Evolutionary conservation across 1,140 invertebrate genomes (phyloP).

Genomic region (Sminthurinus signatus): DNA sequence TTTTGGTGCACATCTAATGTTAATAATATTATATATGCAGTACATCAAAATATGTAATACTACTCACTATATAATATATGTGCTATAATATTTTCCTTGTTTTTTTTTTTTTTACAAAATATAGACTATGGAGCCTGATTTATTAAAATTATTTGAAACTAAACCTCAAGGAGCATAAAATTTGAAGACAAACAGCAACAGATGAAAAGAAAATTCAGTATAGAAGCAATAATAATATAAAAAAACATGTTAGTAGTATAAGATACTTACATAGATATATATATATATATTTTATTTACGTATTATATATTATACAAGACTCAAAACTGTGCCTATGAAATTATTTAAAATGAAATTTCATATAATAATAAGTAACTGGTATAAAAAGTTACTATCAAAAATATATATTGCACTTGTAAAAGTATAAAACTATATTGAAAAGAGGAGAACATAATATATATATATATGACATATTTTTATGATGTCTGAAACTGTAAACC

Average conservation of each 20-base stretch:
- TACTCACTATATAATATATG: not conserved
- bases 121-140: not conserved
- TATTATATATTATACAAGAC: too few species aligned
- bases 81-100: not conserved
- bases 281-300: too few species aligned
- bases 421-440: too few species aligned
- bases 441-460: too few species aligned
- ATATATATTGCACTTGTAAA: too few species aligned
- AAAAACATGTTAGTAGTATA: not conserved
- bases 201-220: too few species aligned
- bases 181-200: not conserved
- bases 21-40: not conserved
- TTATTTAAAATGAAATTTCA: too few species aligned
- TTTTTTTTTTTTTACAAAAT: not conserved
- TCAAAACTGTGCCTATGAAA: too few species aligned
- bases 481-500: too few species aligned
- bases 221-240: not conserved
- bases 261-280: not conserved
- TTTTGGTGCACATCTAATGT: not conserved
- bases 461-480: too few species aligned
- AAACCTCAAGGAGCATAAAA: not conserved
- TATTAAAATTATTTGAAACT: not conserved
- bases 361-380: too few species aligned
- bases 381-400: too few species aligned
- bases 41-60: not conserved